phyloP scores from a whole-genome alignment of 2,888 invertebrate genomes.

The Eugnorisma glareosa region DNA sequence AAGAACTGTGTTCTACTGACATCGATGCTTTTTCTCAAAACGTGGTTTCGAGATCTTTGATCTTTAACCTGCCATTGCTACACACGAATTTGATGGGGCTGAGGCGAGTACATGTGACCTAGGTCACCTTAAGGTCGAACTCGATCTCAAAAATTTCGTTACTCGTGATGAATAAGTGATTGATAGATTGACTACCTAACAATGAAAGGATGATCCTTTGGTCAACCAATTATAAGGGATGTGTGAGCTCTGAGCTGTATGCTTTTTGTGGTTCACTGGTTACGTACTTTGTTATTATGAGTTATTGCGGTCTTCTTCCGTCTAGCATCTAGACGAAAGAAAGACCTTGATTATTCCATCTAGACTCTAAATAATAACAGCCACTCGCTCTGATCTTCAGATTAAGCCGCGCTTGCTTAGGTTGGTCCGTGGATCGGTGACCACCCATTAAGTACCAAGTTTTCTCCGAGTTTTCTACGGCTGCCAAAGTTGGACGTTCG shows the following conservation, averaged over 20 bases:
- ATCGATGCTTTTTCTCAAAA: constrained; percentile 57
- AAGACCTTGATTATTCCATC: not conserved
- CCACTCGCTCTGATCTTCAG: too few relatives aligned
- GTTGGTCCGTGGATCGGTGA: too few relatives aligned
- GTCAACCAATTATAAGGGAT: not conserved
- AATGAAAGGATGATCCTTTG: not conserved
- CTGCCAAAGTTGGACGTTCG: too few relatives aligned
- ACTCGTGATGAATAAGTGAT: not conserved
- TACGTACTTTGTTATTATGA: not conserved
- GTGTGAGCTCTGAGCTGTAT: not conserved
- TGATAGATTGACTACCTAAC: not conserved
- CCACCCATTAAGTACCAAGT: too few relatives aligned
- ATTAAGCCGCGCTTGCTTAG: too few relatives aligned
- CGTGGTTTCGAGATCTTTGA: constrained; percentile 48
- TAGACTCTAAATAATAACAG: too few relatives aligned
- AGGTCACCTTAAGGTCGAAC: not conserved
- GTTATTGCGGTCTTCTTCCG: not conserved
- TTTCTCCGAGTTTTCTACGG: too few relatives aligned
- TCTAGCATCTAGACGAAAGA: not conserved
- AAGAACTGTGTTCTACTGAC: constrained; percentile 57
- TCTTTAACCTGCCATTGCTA: constrained; percentile 41
- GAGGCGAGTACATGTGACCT: constrained; percentile 16
- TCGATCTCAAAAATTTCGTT: not conserved
- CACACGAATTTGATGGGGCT: constrained; percentile 27
- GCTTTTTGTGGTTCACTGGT: too few relatives aligned